These are phyloP conservation scores for Dinoponera quadriceps DNA, from an alignment of 1,140 invertebrate genomes.

Conservation along the genomic window DNA sequence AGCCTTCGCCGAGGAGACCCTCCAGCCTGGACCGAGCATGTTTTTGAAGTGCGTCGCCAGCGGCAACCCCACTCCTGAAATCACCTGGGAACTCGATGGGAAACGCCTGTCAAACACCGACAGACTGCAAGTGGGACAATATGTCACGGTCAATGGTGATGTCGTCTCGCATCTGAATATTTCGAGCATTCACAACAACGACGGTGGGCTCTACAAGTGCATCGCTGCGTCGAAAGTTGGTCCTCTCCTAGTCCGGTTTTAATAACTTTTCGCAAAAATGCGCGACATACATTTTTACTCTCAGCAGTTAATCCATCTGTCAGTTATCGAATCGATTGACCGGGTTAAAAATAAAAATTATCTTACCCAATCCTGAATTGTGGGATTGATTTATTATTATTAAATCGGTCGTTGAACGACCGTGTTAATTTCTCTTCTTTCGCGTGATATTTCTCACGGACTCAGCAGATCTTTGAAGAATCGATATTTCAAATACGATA, in stretches of 20 bases:
- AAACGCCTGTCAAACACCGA: conserved; percentile 93
- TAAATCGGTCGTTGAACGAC: too few species aligned
- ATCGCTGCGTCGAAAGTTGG: conserved; percentile 94
- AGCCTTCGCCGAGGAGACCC: conserved; percentile 94
- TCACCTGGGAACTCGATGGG: conserved; percentile 97
- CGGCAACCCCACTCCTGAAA: conserved; percentile 97
- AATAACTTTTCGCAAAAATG: neutral
- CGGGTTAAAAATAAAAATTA: too few species aligned
- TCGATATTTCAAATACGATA: neutral
- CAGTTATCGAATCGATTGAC: neutral
- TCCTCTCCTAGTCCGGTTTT: neutral
- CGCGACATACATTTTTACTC: neutral
- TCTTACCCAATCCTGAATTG: too few species aligned
- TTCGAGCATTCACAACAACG: conserved; percentile 95
- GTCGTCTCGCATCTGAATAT: conserved; percentile 98
- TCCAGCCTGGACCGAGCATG: conserved; percentile 94
- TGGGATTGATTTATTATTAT: too few species aligned
- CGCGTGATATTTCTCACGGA: neutral
- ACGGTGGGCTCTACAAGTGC: conserved; percentile 97
- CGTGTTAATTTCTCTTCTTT: neutral
- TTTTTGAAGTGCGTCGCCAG: conserved; percentile 93
- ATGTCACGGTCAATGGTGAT: conserved; percentile 95
- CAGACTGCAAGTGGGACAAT: conserved; percentile 93
- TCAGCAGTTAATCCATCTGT: neutral
- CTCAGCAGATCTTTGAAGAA: neutral